phyloP scores from a whole-genome alignment of 2,888 invertebrate species.

The Eilema sororculum region DNA sequence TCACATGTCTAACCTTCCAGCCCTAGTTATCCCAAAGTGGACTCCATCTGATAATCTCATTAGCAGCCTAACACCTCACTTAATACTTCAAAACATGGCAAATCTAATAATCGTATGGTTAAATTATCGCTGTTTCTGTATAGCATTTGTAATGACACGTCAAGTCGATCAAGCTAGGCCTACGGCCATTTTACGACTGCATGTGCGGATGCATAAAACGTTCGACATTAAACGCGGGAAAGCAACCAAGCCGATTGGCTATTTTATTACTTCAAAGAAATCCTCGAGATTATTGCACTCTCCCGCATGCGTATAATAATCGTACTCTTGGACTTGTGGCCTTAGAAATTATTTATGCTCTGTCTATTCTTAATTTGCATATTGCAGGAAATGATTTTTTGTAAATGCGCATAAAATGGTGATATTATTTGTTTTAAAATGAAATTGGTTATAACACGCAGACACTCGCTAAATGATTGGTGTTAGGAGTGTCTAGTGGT shows the following conservation, averaged over 20 bases:
- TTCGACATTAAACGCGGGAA: conserved; percentile 61
- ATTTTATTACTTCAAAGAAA: conserved; percentile 72
- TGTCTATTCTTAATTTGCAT: background rate
- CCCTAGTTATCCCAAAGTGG: background rate
- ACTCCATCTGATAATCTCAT: background rate
- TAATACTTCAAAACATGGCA: background rate
- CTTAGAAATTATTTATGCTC: background rate
- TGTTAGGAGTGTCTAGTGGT: background rate
- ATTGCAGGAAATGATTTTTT: background rate
- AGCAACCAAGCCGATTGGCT: conserved; percentile 60
- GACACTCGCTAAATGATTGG: background rate
- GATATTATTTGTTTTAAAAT: background rate
- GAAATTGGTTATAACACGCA: background rate
- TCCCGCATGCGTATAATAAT: conserved; percentile 15
- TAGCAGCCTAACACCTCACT: background rate
- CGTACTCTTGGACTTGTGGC: conserved; percentile 11
- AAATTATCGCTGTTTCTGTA: conserved; percentile 34
- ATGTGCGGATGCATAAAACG: conserved; percentile 70
- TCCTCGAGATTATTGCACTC: conserved; percentile 52
- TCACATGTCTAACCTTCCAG: background rate
- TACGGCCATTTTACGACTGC: conserved; percentile 62
- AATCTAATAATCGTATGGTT: background rate
- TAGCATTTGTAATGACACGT: conserved; percentile 35
- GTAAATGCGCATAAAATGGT: background rate
- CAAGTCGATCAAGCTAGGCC: conserved; percentile 37